Evolutionary conservation across 2,888 invertebrate species (phyloP), one percentile per base, ranked within the genome.

Genomic region (Limnephilus marmoratus): DNA sequence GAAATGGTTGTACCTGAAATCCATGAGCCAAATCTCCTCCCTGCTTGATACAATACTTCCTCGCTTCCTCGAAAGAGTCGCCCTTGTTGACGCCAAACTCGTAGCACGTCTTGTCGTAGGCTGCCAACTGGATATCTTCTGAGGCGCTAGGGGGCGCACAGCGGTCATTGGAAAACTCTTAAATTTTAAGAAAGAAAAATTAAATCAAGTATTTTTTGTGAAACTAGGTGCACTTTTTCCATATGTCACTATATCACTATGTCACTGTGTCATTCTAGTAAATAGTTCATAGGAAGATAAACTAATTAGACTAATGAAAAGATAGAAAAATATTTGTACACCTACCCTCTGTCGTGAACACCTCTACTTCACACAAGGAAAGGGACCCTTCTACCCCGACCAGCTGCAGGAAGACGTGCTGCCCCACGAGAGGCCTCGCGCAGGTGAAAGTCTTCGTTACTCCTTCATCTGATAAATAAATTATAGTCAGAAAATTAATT

Each of bases 371-470:
- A 95, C 99, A 99, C 2, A 99, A 96, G 13, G 98, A 98, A 90
- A 99, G 95, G 1, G 98, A 98, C 41, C 98, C 98, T 95, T 98
- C 98, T 3, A 98, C 98, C 0, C 99, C 98, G 1, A 98, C 98
- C 91, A 99, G 96, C 94, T 99, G 99, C 93, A 99, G 96, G 94
- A 98, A 98, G 83, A 99, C 98, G 95, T 98, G 98, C 94, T 99
- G 98, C 0, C 99, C 99, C 34, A 98, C 96, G 92, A 99, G 96
- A 0, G 98, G 97, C 81, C 98, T 97, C 0, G 99, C 98, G 94
- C 99, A 99, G 0, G 97, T 97, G 95, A 98, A 98, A 2, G 98
- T 98, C 95, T 98, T 98, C n/a, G 98, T 98, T 24, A 97, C 97
- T n/a, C 98, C 99, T 95, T 98, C 98, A 94, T 98, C 98, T 97